Conservation (phyloP, 1,140 invertebrate species). For the Hestina assimilis region DNA sequence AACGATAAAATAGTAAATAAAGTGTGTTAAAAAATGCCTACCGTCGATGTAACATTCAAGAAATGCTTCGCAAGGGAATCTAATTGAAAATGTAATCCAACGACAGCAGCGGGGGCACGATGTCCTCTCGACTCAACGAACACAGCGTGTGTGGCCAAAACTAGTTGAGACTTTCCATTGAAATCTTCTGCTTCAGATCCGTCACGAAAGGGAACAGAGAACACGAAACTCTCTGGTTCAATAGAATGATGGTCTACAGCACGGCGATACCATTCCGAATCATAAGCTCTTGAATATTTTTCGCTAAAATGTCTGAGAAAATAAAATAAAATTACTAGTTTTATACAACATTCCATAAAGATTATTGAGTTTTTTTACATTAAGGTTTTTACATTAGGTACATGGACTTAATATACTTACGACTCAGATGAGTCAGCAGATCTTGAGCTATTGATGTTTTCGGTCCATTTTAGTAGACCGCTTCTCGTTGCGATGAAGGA, state of each 20-base stretch:
- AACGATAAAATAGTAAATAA: no score
- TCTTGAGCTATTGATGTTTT: conserved; percentile 78
- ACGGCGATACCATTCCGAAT: conserved; percentile 94
- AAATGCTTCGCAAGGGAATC: conserved; percentile 89
- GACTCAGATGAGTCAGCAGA: conserved; percentile 80
- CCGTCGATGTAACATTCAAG: conserved; percentile 90
- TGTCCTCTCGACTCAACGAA: conserved; percentile 91
- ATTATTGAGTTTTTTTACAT: no score
- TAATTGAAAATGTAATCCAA: conserved; percentile 92
- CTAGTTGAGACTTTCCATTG: conserved; percentile 81
- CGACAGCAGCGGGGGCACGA: conserved; percentile 92
- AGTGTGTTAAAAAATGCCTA: conserved; percentile 66
- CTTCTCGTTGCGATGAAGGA: conserved; percentile 94
- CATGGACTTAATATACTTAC: conserved; percentile 76
- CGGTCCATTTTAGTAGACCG: conserved; percentile 91
- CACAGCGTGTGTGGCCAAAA: conserved; percentile 94
- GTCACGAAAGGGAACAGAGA: conserved; percentile 92
- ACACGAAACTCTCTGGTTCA: conserved; percentile 94
- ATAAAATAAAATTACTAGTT: background rate
- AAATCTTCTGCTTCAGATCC: conserved; percentile 68
- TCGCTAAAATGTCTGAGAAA: conserved; percentile 88
- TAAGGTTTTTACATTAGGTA: background rate
- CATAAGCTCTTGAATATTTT: conserved; percentile 88
- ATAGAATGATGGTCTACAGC: conserved; percentile 93
- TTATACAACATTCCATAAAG: background rate